Base-by-base conservation (phyloP, 2,113 vertebrate species). In the Pampusana beccarii region DNA sequence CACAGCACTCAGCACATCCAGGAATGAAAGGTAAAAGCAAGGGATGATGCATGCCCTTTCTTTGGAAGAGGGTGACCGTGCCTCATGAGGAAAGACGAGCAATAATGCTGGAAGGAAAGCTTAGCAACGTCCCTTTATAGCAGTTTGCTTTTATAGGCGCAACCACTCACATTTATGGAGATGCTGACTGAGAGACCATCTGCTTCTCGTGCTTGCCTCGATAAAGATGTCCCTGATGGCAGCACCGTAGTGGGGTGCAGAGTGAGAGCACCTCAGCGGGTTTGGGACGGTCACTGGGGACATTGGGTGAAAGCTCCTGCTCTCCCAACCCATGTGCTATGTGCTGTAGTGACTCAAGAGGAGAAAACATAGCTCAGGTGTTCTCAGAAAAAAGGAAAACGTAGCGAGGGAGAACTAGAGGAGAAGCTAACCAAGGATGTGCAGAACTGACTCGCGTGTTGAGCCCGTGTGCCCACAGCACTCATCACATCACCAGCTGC, bases 121-220 rank as follows among this genome's bases (percentile, higher is more conserved):
- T 46, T 18, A 77, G 67, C 64, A 77, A 65, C 38, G 11, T 77
- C 86, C 65, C 75, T 66, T 78, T 25, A 24, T 6, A n/a, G 72
- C 64, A 58, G 57, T 58, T 86, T 80, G 50, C 79, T 92, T 94
- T 94, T 57, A 77, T 31, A 46, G 75, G 40, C 2, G 14, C 82
- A 83, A 54, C 79, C 74, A 50, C 79, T 96, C 92, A 69, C 50
- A 16, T 86, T 92, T 77, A 28, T 53, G 74, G 85, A 53, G 44
- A 26, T 24, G 81, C n/a, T 86, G 13, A 79, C 50, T 75, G 74
- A 65, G 88, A 40, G 71, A 83, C 75, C 83, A 77, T 80, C 79
- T 95, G 88, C 88, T 96, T n/a, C 85, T 88, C 90, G 75, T 31
- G 28, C 53, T 78, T 25, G n/a, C 66, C 65, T 75, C 57, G 28